Percentiles rank a stretch among this genome's conserved stretches.
These are phyloP conservation scores for Anser cygnoides DNA, from an alignment of 2,113 vertebrate species.

Conservation along the genomic window DNA sequence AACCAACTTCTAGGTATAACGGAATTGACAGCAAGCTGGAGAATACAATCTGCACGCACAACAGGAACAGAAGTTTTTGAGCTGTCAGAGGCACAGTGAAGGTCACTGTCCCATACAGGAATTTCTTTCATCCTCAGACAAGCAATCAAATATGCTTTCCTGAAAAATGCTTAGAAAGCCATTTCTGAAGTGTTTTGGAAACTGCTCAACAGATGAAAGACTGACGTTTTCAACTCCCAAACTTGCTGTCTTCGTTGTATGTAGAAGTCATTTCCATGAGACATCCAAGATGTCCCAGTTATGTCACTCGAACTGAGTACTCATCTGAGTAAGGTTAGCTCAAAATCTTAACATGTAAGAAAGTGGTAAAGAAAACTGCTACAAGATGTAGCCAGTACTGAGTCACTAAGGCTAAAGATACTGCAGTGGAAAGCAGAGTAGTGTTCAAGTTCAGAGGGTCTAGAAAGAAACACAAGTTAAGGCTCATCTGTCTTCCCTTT, in stretches of 20 bases:
- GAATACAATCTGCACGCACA: background rate
- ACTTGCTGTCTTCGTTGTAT: background rate
- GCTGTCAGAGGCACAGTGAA: background rate
- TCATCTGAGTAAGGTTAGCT: background rate
- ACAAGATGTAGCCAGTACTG: background rate
- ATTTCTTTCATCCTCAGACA: constrained; percentile 1
- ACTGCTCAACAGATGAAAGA: background rate
- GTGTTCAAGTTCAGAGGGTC: background rate
- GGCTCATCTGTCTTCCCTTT: background rate
- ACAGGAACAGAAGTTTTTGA: background rate
- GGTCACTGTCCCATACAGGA: background rate
- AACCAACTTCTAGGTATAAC: background rate
- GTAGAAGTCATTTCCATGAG: background rate
- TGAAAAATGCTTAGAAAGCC: background rate
- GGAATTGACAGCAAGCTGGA: background rate
- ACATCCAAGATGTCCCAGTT: background rate
- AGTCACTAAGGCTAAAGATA: constrained; percentile 26
- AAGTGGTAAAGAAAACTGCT: constrained; percentile 18
- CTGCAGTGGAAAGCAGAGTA: background rate
- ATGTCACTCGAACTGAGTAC: constrained; percentile 3
- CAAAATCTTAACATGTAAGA: constrained; percentile 4
- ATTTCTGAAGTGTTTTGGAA: background rate
- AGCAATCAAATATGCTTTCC: background rate
- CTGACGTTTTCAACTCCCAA: background rate
- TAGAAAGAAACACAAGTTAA: background rate